Percentiles rank a stretch among this genome's conserved stretches.
phyloP scores from a whole-genome alignment of 2,113 vertebrate genomes.

The Hemibagrus wyckioides region DNA sequence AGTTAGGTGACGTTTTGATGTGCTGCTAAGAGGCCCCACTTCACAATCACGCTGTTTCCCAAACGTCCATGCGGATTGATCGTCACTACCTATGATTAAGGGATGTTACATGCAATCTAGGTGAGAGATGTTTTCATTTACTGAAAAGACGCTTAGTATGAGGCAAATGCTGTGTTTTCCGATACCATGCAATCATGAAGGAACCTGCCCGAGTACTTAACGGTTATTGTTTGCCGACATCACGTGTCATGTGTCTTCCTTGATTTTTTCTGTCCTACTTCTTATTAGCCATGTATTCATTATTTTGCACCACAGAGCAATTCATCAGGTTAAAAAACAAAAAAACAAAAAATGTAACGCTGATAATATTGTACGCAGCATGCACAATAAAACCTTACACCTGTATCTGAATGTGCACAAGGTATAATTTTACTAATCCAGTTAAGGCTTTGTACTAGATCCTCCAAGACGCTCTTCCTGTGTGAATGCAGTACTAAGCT shows the following conservation, averaged over 20 bases:
- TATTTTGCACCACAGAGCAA: not conserved
- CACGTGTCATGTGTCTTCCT: not conserved
- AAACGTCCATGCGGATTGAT: conserved; percentile 55
- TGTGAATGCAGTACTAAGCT: conserved; percentile 34
- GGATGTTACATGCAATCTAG: not conserved
- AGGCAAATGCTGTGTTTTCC: conserved; percentile 24
- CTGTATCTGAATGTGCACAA: conserved; percentile 4
- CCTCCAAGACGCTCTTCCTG: conserved; percentile 1
- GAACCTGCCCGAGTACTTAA: not conserved
- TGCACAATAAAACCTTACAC: not conserved
- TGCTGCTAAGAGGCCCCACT: conserved; percentile 47
- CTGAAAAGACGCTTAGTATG: not conserved
- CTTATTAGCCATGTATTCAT: not conserved
- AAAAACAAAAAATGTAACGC: not conserved
- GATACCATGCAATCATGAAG: not conserved
- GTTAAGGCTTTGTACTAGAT: not conserved
- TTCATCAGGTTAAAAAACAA: not conserved
- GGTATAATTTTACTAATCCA: conserved; percentile 20
- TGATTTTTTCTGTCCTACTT: conserved; percentile 14
- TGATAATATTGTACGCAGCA: not conserved
- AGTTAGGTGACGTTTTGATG: conserved; percentile 55
- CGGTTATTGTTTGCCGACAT: not conserved
- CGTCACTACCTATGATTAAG: conserved; percentile 54
- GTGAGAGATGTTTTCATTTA: conserved; percentile 31
- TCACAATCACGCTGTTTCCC: conserved; percentile 54